Evolutionary conservation across 2,888 invertebrate genomes (phyloP), one percentile per base, ranked within the genome.

Genomic region (Torymus auratus): DNA sequence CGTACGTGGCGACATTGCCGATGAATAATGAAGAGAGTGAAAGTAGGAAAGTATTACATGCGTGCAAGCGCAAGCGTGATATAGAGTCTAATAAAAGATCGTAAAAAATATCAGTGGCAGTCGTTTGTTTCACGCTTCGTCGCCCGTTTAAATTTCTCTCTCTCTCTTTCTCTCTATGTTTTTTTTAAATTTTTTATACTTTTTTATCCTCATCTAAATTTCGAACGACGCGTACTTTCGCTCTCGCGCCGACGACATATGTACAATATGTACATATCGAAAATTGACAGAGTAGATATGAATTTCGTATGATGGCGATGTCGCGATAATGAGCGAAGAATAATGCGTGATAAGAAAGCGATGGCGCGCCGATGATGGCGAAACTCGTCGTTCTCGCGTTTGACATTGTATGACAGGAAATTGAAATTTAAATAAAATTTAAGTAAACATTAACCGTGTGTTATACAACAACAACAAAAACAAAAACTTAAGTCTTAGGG

Each of bases 271-370:
- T 67, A 55, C 60, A 68, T 62, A 67, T 75, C 41, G 74, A 79
- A 77, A 82, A 82, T 82, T 81, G 83, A 82, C 81, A 73, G 78
- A 78, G 82, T 81, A 73, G 82, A 81, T 79, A 81, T 79, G 78
- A 81, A 70, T 58, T 53, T 71, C 28, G 41, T 52, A 41, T 62
- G 61, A 56, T 71, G 15, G 60, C 41, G 60, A 77, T 15, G 41
- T 41, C 41, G 41, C 41, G 41, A 41, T 10, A 75, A 62, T 61
- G 58, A 55, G 56, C 28, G 14, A 64, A 70, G 7, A 60, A 50
- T 50, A 52, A 14, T 41, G 41, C 41, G 41, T 41, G 41, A 23
- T 17, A 68, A 69, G 61, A 61, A 76, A 62, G 55, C n/a, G 50
- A 77, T 50, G 12, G 41, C 41, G 41, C 41, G 7, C 41, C 7